Percentiles rank a stretch among this genome's conserved stretches.
Conservation (phyloP, 2,888 invertebrate species). For the Nephrocerus scutellatus region DNA sequence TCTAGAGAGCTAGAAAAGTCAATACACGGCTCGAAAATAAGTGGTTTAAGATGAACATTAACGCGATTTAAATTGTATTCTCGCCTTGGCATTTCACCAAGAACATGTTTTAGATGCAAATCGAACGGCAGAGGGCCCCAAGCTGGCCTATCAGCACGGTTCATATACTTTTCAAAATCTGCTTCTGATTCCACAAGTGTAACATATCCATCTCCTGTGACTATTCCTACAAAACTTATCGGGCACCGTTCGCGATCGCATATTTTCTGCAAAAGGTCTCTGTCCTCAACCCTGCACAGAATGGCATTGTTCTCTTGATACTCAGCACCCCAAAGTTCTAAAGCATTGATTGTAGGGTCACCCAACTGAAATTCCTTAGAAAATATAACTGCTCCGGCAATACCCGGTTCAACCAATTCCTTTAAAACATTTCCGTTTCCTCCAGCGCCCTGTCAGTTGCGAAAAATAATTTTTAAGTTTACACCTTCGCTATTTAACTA, state of each 20-base stretch:
- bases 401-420: slow-evolving; percentile 83
- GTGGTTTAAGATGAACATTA: slow-evolving; percentile 19
- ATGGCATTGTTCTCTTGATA: slow-evolving; percentile 95
- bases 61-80: slow-evolving; percentile 50
- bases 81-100: slow-evolving; percentile 77
- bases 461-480: not conserved
- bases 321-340: slow-evolving; percentile 98
- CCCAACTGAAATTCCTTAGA: slow-evolving; percentile 82
- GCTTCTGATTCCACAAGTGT: slow-evolving; percentile 57
- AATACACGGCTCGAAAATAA: slow-evolving; percentile 48
- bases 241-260: slow-evolving; percentile 86
- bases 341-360: slow-evolving; percentile 85
- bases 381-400: slow-evolving; percentile 81
- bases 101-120: slow-evolving; percentile 78
- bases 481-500: not conserved
- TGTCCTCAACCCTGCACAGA: slow-evolving; percentile 64
- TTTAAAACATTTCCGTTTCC: slow-evolving; percentile 96
- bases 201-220: slow-evolving; percentile 78
- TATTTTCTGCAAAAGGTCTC: slow-evolving; percentile 60
- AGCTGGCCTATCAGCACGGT: slow-evolving; percentile 39
- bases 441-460: slow-evolving; percentile 71
- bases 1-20: slow-evolving; percentile 39
- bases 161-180: slow-evolving; percentile 47
- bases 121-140: slow-evolving; percentile 68
- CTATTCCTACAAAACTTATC: slow-evolving; percentile 85